Evolutionary conservation across 2,113 vertebrate genomes (phyloP).

Genomic region (Calidris pugnax): DNA sequence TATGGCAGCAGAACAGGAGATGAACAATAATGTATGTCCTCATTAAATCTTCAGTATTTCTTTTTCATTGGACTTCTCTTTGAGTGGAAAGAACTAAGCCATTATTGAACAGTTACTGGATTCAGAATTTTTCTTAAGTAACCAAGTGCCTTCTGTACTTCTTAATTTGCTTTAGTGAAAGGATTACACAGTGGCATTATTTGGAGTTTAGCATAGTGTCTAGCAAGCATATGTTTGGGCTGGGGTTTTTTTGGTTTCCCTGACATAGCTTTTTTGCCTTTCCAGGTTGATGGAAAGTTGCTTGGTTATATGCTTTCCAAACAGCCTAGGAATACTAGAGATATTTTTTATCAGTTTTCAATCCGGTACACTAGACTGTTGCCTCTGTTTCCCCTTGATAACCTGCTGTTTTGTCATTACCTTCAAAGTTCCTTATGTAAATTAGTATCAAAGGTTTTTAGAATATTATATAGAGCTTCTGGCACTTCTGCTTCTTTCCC

Average conservation of each 20-base stretch:
- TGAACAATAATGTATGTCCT: conserved; percentile 4
- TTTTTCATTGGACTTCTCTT: background rate
- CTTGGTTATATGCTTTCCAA: background rate
- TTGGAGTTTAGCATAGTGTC: background rate
- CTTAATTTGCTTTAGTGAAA: background rate
- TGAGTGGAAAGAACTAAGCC: background rate
- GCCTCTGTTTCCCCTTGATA: background rate
- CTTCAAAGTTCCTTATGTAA: background rate
- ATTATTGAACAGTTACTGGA: background rate
- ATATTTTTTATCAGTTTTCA: background rate
- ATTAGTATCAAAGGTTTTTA: background rate
- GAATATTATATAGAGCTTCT: background rate
- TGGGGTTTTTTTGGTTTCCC: background rate
- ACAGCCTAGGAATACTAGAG: background rate
- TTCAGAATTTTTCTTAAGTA: background rate
- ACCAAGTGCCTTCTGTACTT: background rate
- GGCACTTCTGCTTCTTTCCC: background rate
- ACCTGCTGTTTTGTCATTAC: background rate
- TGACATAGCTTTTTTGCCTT: background rate
- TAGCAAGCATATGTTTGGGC: background rate
- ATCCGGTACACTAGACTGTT: background rate
- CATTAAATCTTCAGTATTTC: conserved; percentile 6
- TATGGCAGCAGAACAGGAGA: background rate
- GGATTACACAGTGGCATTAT: background rate
- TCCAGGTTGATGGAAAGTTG: background rate